phyloP scores from a whole-genome alignment of 2,113 vertebrate species.

The Cacatua alba region DNA sequence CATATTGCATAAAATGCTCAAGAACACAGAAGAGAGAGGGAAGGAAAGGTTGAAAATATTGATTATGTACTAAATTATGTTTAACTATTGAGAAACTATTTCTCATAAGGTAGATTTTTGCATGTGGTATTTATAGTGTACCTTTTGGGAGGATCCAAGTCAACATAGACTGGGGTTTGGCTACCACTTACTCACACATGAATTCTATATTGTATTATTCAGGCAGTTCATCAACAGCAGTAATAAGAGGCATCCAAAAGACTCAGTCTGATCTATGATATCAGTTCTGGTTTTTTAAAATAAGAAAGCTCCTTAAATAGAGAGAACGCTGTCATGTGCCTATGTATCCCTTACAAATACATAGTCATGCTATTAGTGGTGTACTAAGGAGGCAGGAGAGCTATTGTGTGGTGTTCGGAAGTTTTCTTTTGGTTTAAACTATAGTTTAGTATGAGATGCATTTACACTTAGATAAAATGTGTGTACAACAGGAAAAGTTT shows the following conservation, averaged over 20 bases:
- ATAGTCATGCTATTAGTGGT: neutral
- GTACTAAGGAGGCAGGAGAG: accelerated
- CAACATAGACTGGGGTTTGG: neutral
- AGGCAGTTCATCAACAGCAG: neutral
- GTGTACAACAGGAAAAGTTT: neutral
- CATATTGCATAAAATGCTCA: slow-evolving; percentile 29
- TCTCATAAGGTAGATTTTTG: neutral
- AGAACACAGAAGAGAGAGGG: neutral
- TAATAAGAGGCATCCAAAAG: neutral
- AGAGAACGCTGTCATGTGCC: neutral
- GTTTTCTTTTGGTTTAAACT: neutral
- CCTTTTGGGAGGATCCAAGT: neutral
- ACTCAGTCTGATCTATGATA: neutral
- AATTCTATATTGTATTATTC: neutral
- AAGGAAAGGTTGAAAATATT: slow-evolving; percentile 18
- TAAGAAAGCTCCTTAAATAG: neutral
- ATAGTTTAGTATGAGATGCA: neutral
- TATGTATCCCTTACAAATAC: accelerated
- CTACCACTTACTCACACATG: neutral
- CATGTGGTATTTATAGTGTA: neutral
- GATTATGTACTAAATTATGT: neutral
- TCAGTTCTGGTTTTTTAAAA: neutral
- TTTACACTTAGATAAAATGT: neutral
- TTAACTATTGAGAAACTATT: slow-evolving; percentile 8
- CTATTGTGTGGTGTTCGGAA: neutral